phyloP scores from a whole-genome alignment of 2,113 vertebrate genomes.

The Beaufortia kweichowensis region DNA sequence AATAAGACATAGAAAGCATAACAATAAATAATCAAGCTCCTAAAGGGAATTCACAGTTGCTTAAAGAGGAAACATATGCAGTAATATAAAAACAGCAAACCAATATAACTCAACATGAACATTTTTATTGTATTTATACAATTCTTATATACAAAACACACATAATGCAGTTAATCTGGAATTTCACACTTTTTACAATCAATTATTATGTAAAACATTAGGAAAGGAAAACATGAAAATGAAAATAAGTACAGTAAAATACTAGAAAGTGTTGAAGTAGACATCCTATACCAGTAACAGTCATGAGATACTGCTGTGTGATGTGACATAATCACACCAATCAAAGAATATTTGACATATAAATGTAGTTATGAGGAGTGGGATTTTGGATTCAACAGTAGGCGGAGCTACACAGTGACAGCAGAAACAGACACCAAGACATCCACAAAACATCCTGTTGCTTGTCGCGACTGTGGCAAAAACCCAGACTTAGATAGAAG shows the following conservation, averaged over 20 bases:
- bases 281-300: constrained; percentile 36
- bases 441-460: no score
- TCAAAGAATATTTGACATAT: no score
- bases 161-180: constrained; percentile 51
- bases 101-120: constrained; percentile 24
- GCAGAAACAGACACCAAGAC: no score
- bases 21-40: neutral
- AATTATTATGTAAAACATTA: constrained; percentile 28
- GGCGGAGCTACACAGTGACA: no score
- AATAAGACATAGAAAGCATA: no score
- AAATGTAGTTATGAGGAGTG: no score
- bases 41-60: no score
- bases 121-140: constrained; percentile 59
- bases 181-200: constrained; percentile 58
- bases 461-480: no score
- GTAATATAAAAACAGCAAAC: neutral
- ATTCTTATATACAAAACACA: constrained; percentile 58
- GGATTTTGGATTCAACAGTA: no score
- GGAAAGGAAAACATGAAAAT: neutral
- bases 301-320: neutral
- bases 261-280: constrained; percentile 20
- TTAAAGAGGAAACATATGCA: neutral
- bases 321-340: no score
- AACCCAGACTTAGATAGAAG: no score
- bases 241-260: constrained; percentile 35